Percentiles rank a stretch among this genome's conserved stretches.
These are phyloP conservation scores for Zygogramma bicolorata DNA, from an alignment of 2,888 invertebrate species.

Conservation along the genomic window DNA sequence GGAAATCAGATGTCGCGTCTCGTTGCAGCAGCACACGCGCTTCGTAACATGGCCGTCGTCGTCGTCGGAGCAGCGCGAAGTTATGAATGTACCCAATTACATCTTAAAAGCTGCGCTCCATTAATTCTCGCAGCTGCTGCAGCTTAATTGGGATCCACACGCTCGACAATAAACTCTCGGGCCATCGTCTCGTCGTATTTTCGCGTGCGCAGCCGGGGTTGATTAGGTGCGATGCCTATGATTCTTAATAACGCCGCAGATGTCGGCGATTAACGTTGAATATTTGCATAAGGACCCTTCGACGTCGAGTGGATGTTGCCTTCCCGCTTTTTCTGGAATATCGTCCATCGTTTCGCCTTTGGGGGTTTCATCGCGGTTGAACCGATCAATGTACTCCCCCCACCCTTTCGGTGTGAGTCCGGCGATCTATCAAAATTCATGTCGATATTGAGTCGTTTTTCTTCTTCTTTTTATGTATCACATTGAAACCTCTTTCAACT, in stretches of 20 bases:
- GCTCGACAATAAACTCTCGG: constrained; percentile 69
- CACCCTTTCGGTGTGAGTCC: no score
- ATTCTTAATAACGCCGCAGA: constrained; percentile 41
- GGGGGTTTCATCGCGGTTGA: no score
- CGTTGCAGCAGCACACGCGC: constrained; percentile 49
- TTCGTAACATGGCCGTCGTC: constrained; percentile 42
- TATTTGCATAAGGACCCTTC: not conserved
- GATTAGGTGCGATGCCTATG: constrained; percentile 53
- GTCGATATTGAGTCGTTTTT: no score
- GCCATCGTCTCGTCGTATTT: constrained; percentile 34
- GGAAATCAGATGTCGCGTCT: constrained; percentile 56
- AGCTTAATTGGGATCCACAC: constrained; percentile 73
- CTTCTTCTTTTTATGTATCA: no score
- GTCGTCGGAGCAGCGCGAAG: constrained; percentile 59
- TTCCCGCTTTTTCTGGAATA: no score
- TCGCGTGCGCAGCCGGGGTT: constrained; percentile 45
- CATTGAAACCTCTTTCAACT: no score
- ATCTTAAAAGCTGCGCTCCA: constrained; percentile 75
- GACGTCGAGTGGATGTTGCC: not conserved
- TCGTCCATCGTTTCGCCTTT: no score
- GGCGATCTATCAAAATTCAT: no score
- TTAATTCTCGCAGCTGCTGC: constrained; percentile 75
- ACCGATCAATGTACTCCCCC: no score
- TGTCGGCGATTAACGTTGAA: not conserved
- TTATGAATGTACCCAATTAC: constrained; percentile 76